Evolutionary conservation across 2,113 vertebrate genomes (phyloP).

Genomic region (Trochalopteron elliotii): DNA sequence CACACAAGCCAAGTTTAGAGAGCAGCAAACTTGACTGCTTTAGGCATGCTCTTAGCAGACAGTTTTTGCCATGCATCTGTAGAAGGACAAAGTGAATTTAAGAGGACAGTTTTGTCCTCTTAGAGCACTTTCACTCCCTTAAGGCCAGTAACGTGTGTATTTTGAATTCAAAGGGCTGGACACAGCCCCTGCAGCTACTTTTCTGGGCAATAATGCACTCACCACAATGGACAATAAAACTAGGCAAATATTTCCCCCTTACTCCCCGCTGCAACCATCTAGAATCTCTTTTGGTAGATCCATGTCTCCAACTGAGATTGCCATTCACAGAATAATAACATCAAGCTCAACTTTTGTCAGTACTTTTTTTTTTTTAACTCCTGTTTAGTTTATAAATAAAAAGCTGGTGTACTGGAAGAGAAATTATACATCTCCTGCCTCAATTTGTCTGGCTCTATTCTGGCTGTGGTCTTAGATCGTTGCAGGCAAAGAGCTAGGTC

Average conservation of each 20-base stretch:
- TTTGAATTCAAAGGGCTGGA: not conserved
- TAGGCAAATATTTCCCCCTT: not conserved
- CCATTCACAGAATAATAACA: not conserved
- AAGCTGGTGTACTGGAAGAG: not conserved
- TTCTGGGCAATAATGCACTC: not conserved
- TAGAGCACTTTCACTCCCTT: not conserved
- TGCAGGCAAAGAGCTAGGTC: not conserved
- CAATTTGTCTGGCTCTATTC: not conserved
- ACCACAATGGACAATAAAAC: not conserved
- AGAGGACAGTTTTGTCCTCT: not conserved
- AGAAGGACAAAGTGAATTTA: not conserved
- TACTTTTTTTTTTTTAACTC: not conserved
- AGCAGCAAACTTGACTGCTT: not conserved
- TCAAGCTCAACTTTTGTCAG: not conserved
- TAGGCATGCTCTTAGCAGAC: not conserved
- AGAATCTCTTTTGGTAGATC: not conserved
- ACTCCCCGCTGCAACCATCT: not conserved
- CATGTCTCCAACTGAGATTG: accelerated
- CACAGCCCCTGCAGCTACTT: not conserved
- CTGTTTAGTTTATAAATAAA: not conserved
- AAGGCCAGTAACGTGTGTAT: not conserved
- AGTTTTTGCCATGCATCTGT: not conserved
- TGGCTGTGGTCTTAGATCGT: not conserved
- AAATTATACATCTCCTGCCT: not conserved
- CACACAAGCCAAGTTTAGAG: not conserved